A percentile compares a stretch with the other conserved stretches of the same genome.
Conservation (phyloP, 2,888 invertebrate species). For the Digitonthophagus gazella region DNA sequence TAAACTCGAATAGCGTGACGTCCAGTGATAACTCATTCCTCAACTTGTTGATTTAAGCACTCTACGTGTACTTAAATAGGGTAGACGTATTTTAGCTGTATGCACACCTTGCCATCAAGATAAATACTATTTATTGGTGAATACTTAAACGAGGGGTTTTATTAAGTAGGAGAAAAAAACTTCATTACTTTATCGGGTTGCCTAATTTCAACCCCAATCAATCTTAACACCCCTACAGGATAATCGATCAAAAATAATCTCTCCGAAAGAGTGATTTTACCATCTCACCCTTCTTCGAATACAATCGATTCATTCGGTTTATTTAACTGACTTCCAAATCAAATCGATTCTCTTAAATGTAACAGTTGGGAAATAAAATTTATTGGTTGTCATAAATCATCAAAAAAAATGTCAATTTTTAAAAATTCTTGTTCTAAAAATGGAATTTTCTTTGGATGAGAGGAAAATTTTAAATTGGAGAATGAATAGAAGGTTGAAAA, state of each 20-base stretch:
- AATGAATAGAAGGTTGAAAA: too few species aligned
- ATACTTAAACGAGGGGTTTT: too few species aligned
- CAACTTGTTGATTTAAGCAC: background rate
- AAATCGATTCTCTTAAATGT: background rate
- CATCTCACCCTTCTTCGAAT: background rate
- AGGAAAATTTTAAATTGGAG: background rate
- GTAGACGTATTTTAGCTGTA: background rate
- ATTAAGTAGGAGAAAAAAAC: background rate
- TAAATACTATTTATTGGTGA: background rate
- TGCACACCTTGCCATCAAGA: background rate
- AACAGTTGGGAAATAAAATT: background rate
- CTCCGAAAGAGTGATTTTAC: background rate
- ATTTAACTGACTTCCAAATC: background rate
- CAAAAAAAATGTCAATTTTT: too few species aligned
- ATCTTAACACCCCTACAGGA: background rate
- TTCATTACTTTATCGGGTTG: too few species aligned
- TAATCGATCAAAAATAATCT: background rate
- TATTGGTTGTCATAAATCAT: too few species aligned
- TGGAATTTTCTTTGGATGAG: too few species aligned
- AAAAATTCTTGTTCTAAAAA: too few species aligned
- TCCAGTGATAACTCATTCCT: background rate
- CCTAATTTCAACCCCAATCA: too few species aligned
- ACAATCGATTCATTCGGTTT: too few species aligned
- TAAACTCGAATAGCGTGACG: background rate
- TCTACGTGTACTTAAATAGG: background rate